Conservation (phyloP, 2,888 invertebrate species). For the Nycteola revayana region DNA sequence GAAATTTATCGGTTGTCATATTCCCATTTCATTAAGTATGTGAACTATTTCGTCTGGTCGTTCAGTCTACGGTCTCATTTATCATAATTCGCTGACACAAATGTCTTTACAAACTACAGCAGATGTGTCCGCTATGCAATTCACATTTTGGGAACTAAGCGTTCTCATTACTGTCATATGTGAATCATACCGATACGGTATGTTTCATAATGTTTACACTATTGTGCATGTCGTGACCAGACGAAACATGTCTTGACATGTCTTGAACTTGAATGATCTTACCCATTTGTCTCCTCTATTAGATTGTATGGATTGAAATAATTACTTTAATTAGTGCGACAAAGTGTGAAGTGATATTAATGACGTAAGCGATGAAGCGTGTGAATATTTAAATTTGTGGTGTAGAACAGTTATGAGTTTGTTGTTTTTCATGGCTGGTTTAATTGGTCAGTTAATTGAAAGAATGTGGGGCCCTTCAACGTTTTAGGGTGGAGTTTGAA, state of each 20-base stretch:
- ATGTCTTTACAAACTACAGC: too few relatives aligned
- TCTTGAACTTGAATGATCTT: slow-evolving; percentile 71
- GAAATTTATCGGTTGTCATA: too few relatives aligned
- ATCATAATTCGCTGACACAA: too few relatives aligned
- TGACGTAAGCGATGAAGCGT: slow-evolving; percentile 36
- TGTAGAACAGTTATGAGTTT: slow-evolving; percentile 1
- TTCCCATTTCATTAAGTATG: too few relatives aligned
- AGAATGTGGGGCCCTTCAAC: not conserved
- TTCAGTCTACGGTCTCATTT: too few relatives aligned
- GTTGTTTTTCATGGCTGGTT: not conserved
- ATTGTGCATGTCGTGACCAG: slow-evolving; percentile 72
- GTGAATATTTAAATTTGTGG: slow-evolving; percentile 32
- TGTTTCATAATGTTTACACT: slow-evolving; percentile 50
- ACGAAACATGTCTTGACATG: slow-evolving; percentile 64
- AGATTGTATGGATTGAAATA: slow-evolving; percentile 58
- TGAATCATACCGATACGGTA: slow-evolving; percentile 57
- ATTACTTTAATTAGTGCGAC: slow-evolving; percentile 60
- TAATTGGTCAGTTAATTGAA: slow-evolving; percentile 6
- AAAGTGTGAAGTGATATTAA: slow-evolving; percentile 41
- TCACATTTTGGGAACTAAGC: too few relatives aligned
- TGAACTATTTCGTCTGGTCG: too few relatives aligned
- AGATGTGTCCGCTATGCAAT: too few relatives aligned
- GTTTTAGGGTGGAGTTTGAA: too few relatives aligned
- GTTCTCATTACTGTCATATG: slow-evolving; percentile 30
- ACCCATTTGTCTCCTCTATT: slow-evolving; percentile 47